These are phyloP conservation scores for Liparis tanakae DNA, from an alignment of 2,797 vertebrate genomes.

Conservation along the genomic window DNA sequence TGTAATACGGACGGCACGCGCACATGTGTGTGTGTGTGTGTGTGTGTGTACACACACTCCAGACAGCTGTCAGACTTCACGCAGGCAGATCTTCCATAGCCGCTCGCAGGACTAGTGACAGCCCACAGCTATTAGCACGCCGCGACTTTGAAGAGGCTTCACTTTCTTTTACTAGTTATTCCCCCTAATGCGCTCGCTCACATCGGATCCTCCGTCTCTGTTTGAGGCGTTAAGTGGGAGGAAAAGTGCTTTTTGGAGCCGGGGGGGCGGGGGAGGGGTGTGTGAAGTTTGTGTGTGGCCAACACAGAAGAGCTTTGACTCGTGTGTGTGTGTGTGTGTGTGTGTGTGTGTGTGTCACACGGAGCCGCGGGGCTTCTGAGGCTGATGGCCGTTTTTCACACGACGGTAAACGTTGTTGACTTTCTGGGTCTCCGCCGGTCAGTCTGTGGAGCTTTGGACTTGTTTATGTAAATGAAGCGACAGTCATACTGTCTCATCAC, in stretches of 20 bases:
- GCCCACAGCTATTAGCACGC: constrained; percentile 83
- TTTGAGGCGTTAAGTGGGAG: constrained; percentile 80
- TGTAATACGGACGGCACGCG: constrained; percentile 80
- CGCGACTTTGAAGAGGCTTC: constrained; percentile 82
- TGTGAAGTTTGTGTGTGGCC: constrained; percentile 59
- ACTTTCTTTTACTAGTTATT: constrained; percentile 82
- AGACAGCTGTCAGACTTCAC: constrained; percentile 80
- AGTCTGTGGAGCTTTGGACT: constrained; percentile 30
- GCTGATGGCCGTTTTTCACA: too few species aligned
- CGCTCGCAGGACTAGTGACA: constrained; percentile 82
- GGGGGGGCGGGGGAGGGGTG: constrained; percentile 53
- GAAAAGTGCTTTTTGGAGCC: constrained; percentile 75
- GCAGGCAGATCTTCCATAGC: constrained; percentile 76
- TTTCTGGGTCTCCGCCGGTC: constrained; percentile 44
- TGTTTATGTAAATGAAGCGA: constrained; percentile 34
- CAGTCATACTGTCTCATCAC: constrained; percentile 26
- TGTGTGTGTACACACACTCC: constrained; percentile 61
- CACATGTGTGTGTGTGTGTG: constrained; percentile 44
- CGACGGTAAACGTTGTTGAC: too few species aligned
- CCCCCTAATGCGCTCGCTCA: constrained; percentile 81
- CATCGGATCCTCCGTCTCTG: constrained; percentile 72
- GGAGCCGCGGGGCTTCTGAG: constrained; percentile 38
- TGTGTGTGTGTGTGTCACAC: too few species aligned
- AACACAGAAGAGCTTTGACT: constrained; percentile 68
- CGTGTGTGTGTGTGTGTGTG: too few species aligned